Base-by-base conservation (phyloP, 2,797 vertebrate species). In the Morus bassanus region DNA sequence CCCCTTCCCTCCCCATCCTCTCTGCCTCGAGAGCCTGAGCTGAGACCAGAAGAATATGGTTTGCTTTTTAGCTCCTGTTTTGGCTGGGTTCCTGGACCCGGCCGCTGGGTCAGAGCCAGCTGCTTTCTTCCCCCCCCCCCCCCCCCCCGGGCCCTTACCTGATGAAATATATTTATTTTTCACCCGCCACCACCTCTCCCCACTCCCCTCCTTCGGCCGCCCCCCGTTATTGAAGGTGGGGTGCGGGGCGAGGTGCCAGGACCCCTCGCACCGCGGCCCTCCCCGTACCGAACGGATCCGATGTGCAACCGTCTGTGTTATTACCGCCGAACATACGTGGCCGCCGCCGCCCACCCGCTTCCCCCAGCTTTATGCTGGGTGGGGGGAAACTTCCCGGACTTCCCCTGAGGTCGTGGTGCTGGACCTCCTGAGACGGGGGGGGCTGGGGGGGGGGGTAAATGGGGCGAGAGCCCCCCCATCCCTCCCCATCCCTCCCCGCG, bases 41-140 rank as follows among this genome's bases (percentile, higher is more conserved):
- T 59, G 96, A 96, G 96, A 98, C 96, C 98, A 98, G 98, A 98
- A 97, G 98, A 98, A 98, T 94, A 98, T 87, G 93, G 96, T 97
- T 98, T 97, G 98, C 97, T 98, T 98, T 97, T 96, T 92, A 98
- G 98, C 98, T 99, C 98, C 98, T 97, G 98, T 99, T 98, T 96
- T 98, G 98, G 98, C 98, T 79, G 84, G 57, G 93, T 97, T 98
- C 98, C 98, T 97, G 97, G 95, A 96, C 94, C 98, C 95, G 92
- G 96, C 96, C 68, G 76, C 98, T 98, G 98, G 97, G 82, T 82
- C 63, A 2, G 91, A 95, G 97, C 98, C 97, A 96, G 97, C 54
- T 85, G 94, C 91, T 96, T 92, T 93, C 96, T 90, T 67, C 89
- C 85, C 89, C 95, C 54, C 31, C 14, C 15, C n/a, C 91, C 94